Base-by-base conservation (phyloP, 2,888 invertebrate genomes). In the Acanthococcus lagerstroemiae region DNA sequence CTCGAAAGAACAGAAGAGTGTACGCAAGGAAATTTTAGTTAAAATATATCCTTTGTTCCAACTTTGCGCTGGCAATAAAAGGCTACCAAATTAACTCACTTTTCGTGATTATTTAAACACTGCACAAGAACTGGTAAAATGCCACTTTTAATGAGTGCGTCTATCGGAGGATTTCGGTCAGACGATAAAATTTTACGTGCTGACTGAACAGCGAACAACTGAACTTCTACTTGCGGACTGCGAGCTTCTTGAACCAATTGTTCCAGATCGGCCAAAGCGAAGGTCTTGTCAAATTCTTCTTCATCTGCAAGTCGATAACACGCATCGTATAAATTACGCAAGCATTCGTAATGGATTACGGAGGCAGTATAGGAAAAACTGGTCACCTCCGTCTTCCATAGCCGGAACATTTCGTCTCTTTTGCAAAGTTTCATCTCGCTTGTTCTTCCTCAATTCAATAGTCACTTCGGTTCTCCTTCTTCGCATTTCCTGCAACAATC, bases 141-240 rank as follows among this genome's bases (percentile, higher is more conserved):
- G 71, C 95, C 95, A 76, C 91, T 90, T 52, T 85, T 81, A 73
- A 99, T 97, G 70, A 99, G 81, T 70, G 90, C 90, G 80, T 99
- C 95, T 73, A 99, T 97, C 22, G 99, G 97, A 71, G 99, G 99
- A 81, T 97, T 97, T 73, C 93, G 86, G 77, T 99, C 97, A 70
- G 95, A 95, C 7, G 96, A 97, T 37, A 99, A 81, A 72, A 99
- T 81, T 78, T 96, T 97, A 72, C 97, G 84, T 68, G 95, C 95
- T 65, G 92, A 87, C 78, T 96, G 95, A 24, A 99, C 95, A 61
- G 96, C 95, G 71, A 83, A 82, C 72, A 96, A 82, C 78, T 95
- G 94, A 71, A 86, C 82, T 6, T 83, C 84, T 25, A 91, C 88
- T 74, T 88, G 83, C 66, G 88, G 80, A 76, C 88, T 88, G 12